Evolutionary conservation across 2,888 invertebrate species (phyloP).

Genomic region (Neoascia interrupta): DNA sequence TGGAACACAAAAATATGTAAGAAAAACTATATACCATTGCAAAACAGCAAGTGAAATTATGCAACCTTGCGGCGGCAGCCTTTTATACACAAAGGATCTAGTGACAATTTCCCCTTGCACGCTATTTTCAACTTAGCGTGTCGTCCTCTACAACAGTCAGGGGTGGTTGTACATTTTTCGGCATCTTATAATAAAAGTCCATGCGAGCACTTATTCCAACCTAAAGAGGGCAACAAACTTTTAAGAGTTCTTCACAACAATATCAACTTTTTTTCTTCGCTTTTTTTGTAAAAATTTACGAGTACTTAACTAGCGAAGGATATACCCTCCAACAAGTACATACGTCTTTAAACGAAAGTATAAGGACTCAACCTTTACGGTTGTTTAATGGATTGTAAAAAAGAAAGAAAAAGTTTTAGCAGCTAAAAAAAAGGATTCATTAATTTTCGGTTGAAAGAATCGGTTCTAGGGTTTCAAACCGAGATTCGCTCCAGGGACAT

Average conservation of each 20-base stretch:
- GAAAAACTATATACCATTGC: too few relatives aligned
- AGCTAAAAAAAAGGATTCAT: slow-evolving; percentile 14
- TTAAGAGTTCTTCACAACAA: slow-evolving; percentile 4
- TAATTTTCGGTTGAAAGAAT: slow-evolving; percentile 26
- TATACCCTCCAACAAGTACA: not conserved
- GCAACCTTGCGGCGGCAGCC: too few relatives aligned
- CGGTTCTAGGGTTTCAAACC: slow-evolving; percentile 3
- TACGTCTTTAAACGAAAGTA: not conserved
- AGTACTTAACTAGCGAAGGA: not conserved
- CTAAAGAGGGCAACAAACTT: too few relatives aligned
- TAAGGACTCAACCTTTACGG: not conserved
- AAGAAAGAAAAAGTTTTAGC: slow-evolving; percentile 63
- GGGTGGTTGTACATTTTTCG: too few relatives aligned
- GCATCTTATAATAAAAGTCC: too few relatives aligned
- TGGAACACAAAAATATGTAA: too few relatives aligned
- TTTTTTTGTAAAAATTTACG: not conserved
- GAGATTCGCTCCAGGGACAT: not conserved
- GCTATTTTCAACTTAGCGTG: too few relatives aligned
- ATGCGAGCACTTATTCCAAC: too few relatives aligned
- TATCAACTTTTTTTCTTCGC: not conserved
- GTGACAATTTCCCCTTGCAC: too few relatives aligned
- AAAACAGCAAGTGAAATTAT: too few relatives aligned
- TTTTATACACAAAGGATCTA: too few relatives aligned
- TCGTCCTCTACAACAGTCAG: too few relatives aligned
- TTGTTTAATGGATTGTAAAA: slow-evolving; percentile 25